These are phyloP conservation scores for Cathartes aura DNA, from an alignment of 2,113 vertebrate genomes.

Conservation along the genomic window DNA sequence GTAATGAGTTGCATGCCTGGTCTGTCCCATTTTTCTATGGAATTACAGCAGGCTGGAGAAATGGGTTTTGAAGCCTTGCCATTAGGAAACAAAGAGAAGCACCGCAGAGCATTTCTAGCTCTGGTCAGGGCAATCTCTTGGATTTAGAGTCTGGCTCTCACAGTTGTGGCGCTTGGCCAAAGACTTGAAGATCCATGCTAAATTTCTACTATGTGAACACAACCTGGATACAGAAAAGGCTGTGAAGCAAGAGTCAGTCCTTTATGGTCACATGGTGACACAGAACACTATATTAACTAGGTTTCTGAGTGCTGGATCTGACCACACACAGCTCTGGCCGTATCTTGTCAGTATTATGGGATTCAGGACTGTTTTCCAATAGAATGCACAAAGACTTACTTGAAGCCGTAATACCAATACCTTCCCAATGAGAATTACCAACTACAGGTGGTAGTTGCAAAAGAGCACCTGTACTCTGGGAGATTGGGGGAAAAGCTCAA, in stretches of 20 bases:
- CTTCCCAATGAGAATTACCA: not conserved
- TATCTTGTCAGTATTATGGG: not conserved
- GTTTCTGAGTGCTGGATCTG: not conserved
- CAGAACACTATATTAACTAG: not conserved
- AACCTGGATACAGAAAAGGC: not conserved
- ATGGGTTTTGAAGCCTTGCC: not conserved
- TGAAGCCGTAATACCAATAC: not conserved
- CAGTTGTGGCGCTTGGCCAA: not conserved
- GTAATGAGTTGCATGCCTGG: not conserved
- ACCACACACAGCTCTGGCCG: not conserved
- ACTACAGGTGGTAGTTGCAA: not conserved
- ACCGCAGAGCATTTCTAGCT: not conserved
- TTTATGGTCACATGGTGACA: not conserved
- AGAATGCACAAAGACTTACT: not conserved
- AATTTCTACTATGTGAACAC: not conserved
- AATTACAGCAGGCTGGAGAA: not conserved
- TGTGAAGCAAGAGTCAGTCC: not conserved
- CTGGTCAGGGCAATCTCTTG: not conserved
- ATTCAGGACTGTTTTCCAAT: not conserved
- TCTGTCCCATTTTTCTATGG: not conserved
- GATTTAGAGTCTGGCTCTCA: not conserved
- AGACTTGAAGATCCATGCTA: not conserved
- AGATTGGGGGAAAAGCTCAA: not conserved
- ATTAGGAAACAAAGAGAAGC: not conserved
- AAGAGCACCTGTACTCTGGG: not conserved